Evolutionary conservation across 2,888 invertebrate species (phyloP), one percentile per base, ranked within the genome.

Genomic region (Mesodorylaimus sp.): DNA sequence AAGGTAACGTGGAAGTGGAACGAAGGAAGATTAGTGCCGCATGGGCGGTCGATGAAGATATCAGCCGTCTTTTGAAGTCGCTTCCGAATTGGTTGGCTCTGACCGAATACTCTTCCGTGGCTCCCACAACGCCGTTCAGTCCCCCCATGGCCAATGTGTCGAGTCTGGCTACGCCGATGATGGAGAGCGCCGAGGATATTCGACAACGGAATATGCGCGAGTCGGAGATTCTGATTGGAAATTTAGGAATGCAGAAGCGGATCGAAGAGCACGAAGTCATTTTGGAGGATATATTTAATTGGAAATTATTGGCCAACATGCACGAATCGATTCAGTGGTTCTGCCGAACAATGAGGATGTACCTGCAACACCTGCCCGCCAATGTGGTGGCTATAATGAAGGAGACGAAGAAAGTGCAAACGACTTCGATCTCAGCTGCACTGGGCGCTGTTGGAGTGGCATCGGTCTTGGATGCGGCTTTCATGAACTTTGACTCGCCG

Each of bases 31-130:
- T 83, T 58, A 83, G 82, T 60, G 82, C 83, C 1, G 78, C 80
- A 13, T 86, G 89, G 89, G 75, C 89, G 1, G 84, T 85, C 58
- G 91, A 93, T 68, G 87, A 87, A 60, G 91, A 93, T 65, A 89
- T 93, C 53, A 86, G 82, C 63, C 73, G 89, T 48, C 85, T 89
- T 70, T 76, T 93, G 59, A 86, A 80, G 68, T 79, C 81, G 24
- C 69, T 86, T 48, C 85, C 85, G 0, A 85, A 83, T 59, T 74
- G 74, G 74, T 60, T 65, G 41, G 64, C 64, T 28, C 59, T 70
- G 23, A 66, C 66, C 52, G 60, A 63, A 56, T n/a, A n/a, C n/a
- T n/a, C n/a, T n/a, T n/a, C n/a, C n/a, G n/a, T n/a, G n/a, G n/a
- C n/a, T n/a, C n/a, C n/a, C n/a, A n/a, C 21, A 16, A 49, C 49